These are phyloP conservation scores for Molossus alvarezi DNA, from an alignment of 2,797 vertebrate genomes.

Conservation along the genomic window DNA sequence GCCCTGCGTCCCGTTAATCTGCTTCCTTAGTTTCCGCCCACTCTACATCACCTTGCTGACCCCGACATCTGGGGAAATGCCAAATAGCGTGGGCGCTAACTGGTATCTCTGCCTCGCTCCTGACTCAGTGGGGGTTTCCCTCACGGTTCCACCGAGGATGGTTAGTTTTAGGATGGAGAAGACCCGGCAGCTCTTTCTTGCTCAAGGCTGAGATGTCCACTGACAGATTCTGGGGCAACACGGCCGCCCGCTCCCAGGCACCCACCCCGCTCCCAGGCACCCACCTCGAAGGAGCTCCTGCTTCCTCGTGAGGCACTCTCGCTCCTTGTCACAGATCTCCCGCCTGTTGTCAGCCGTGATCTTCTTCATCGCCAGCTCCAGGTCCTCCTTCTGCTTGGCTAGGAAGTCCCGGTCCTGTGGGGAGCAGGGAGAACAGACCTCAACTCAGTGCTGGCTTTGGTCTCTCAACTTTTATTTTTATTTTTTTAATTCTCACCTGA, in stretches of 20 bases:
- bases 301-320: conserved; percentile 94
- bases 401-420: conserved; percentile 94
- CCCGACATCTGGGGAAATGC: background rate
- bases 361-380: conserved; percentile 93
- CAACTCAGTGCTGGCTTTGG: too few species aligned
- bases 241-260: background rate
- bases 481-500: too few species aligned
- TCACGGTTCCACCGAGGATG: accelerated
- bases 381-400: conserved; percentile 92
- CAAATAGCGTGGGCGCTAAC: background rate
- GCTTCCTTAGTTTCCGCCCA: background rate
- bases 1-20: accelerated
- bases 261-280: conserved; percentile 91
- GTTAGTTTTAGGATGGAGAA: background rate
- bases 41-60: accelerated
- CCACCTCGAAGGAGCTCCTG: conserved; percentile 96
- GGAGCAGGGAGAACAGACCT: background rate
- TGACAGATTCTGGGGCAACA: background rate
- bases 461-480: background rate
- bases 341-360: conserved; percentile 94
- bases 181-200: background rate
- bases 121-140: background rate
- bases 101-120: background rate
- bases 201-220: background rate
- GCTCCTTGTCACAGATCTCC: conserved; percentile 96